A percentile compares a stretch with the other conserved stretches of the same genome.
phyloP scores from a whole-genome alignment of 2,113 vertebrate genomes.

The Myotis brandtii region DNA sequence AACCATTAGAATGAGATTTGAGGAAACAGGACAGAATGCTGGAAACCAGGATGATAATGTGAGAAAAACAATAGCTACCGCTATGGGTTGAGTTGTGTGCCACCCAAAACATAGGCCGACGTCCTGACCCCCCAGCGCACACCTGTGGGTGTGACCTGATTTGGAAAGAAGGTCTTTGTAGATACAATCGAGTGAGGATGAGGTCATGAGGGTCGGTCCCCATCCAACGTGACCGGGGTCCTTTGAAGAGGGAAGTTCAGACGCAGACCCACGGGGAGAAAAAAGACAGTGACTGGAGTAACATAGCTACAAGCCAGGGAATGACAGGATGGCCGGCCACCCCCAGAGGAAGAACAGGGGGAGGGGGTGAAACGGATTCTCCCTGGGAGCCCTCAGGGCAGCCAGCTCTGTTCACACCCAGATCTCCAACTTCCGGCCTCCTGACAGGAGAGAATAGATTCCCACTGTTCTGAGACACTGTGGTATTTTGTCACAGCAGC shows the following conservation, averaged over 20 bases:
- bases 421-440: neutral
- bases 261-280: neutral
- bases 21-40: neutral
- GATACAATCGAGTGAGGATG: neutral
- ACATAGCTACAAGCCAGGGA: too few relatives aligned
- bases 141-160: neutral
- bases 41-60: neutral
- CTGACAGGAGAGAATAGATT: neutral
- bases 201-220: neutral
- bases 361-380: neutral
- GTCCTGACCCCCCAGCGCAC: neutral
- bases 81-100: neutral
- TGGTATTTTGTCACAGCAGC: neutral
- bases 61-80: neutral
- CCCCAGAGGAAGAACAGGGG: neutral
- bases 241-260: neutral
- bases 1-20: neutral
- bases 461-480: neutral
- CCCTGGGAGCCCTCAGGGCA: neutral
- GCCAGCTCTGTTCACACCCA: fast-evolving
- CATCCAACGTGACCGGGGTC: neutral
- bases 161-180: neutral
- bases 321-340: neutral
- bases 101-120: neutral
- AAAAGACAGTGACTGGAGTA: neutral